Conservation (phyloP, 2,113 vertebrate species). For the Acrocephalus kingi region DNA sequence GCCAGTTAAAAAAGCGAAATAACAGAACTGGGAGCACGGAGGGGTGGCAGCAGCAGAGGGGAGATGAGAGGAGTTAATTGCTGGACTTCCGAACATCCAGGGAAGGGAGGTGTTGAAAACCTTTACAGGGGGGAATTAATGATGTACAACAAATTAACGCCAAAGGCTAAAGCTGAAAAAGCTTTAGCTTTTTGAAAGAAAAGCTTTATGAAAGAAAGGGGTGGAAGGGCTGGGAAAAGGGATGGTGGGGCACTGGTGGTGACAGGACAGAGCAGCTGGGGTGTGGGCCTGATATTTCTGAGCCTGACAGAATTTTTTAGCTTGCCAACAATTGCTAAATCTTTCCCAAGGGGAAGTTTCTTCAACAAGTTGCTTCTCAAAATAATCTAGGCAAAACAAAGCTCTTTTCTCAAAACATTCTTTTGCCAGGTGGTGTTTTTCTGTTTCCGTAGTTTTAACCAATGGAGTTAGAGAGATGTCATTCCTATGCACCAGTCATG, state of each 20-base stretch:
- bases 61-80: conserved; percentile 15
- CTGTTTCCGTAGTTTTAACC: too few relatives aligned
- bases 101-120: not conserved
- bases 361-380: too few relatives aligned
- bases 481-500: too few relatives aligned
- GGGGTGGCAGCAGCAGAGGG: not conserved
- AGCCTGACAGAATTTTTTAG: too few relatives aligned
- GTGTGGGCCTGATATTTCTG: too few relatives aligned
- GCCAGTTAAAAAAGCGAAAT: not conserved
- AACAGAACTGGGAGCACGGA: not conserved
- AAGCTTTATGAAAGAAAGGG: not conserved
- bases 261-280: not conserved
- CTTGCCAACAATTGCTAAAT: too few relatives aligned
- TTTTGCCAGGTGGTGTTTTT: too few relatives aligned
- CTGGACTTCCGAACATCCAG: not conserved
- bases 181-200: not conserved
- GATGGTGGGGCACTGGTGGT: fast-evolving
- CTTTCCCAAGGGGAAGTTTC: too few relatives aligned
- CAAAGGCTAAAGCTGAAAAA: not conserved
- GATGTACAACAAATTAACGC: not conserved
- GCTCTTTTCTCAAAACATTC: too few relatives aligned
- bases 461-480: too few relatives aligned
- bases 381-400: too few relatives aligned
- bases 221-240: not conserved
- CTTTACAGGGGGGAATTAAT: not conserved